Evolutionary conservation across 2,113 vertebrate species (phyloP), one percentile per base, ranked within the genome.

Genomic region (Acinonyx jubatus): DNA sequence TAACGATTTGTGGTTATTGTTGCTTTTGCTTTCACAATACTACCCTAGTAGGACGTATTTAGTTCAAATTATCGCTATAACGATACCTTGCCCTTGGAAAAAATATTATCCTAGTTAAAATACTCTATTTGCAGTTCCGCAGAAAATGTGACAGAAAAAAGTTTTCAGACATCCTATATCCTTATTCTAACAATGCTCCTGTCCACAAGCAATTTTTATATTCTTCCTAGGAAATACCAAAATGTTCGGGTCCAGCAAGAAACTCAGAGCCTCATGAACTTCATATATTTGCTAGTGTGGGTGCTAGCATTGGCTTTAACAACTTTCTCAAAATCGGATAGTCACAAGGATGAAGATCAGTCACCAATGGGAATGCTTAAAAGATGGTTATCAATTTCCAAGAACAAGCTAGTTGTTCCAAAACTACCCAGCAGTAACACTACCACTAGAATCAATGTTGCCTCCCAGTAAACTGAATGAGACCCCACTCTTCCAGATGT

Each of bases 1-100:
- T 16, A 68, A 27, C 57, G 4, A 27, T 91, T 38, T 84, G 65
- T 25, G 38, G 16, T 91, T 95, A 81, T 29, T 68, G 45, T 16
- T 50, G 38, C 8, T 82, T 94, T 96, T 96, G 80, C 31, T 97
- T 95, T 90, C 31, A 81, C 4, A 4, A 98, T 86, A 84, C 12
- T 36, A 41, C 83, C 5, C 41, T 86, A 52, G 8, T 80, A 57
- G 52, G n/a, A 83, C n/a, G 15, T 81, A 83, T 82, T 94, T 36
- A 89, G 8, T 66, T 95, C 73, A 96, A 95, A 63, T 81, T 61
- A 89, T 7, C 94, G 50, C 31, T 82, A 55, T 52, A 94, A 25
- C 81, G 85, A 38, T 61, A 92, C 19, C 27, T 63, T 80, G 16
- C 21, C 18, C 36, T 95, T 90, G 74, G 55, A 29, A 52, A 92